Evolutionary conservation across 2,888 invertebrate genomes (phyloP).

Genomic region (Protophormia terraenovae): DNA sequence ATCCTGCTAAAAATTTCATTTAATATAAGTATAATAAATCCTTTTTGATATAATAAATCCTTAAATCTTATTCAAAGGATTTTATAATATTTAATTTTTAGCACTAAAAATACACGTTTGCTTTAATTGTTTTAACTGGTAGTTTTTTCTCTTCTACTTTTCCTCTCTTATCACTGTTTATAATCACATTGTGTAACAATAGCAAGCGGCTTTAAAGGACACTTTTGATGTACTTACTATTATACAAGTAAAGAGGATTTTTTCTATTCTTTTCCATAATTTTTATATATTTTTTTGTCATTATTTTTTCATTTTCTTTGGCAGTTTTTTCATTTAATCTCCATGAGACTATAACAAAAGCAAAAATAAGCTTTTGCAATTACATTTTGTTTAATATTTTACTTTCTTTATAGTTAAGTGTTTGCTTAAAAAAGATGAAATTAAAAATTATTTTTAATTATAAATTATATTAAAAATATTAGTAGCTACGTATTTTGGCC

Average conservation of each 20-base stretch:
- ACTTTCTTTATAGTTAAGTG: neutral
- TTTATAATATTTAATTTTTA: neutral
- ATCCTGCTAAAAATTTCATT: no score
- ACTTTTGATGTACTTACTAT: conserved; percentile 14
- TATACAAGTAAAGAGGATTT: neutral
- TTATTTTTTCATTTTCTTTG: neutral
- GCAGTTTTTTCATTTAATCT: neutral
- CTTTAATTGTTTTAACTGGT: neutral
- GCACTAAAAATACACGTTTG: neutral
- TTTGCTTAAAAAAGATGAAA: neutral
- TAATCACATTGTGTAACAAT: conserved; percentile 9
- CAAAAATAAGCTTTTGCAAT: neutral
- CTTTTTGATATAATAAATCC: neutral
- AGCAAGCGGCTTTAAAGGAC: neutral
- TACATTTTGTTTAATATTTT: neutral
- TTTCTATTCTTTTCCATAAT: neutral
- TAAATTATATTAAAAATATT: neutral
- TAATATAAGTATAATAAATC: neutral
- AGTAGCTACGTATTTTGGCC: no score
- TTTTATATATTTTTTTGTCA: neutral
- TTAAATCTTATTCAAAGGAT: neutral
- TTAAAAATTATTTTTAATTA: neutral
- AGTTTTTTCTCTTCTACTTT: neutral
- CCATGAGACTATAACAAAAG: neutral
- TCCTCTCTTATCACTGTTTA: no score